Conservation (phyloP, 37 sponge, comb jelly and placozoan genomes). For the Eunapius fragilis region DNA sequence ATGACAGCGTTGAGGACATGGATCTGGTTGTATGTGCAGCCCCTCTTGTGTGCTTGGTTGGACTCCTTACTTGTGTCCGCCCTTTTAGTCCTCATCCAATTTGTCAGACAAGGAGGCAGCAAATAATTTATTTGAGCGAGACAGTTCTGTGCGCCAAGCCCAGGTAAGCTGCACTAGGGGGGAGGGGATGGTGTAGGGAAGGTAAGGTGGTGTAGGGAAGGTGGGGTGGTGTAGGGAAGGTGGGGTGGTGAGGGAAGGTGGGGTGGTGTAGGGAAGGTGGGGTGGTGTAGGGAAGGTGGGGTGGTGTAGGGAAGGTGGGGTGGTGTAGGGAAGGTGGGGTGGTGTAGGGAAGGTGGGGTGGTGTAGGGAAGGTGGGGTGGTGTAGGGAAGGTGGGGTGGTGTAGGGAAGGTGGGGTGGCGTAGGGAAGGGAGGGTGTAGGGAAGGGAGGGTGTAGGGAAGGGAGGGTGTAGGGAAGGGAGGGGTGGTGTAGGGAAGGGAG, state of each 20-base stretch:
- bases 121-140: conserved; percentile 37
- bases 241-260: too few species aligned
- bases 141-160: conserved; percentile 58
- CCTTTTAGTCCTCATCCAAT: not conserved
- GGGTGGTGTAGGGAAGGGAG: too few species aligned
- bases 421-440: too few species aligned
- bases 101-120: conserved; percentile 42
- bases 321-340: too few species aligned
- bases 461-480: too few species aligned
- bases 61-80: not conserved
- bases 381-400: not conserved
- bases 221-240: too few species aligned
- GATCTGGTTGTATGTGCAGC: not conserved
- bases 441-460: too few species aligned
- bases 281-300: too few species aligned
- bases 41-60: too few species aligned
- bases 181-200: not conserved
- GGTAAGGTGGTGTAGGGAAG: not conserved
- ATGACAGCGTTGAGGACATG: not conserved
- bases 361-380: not conserved
- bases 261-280: too few species aligned
- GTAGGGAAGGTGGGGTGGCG: not conserved
- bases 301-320: too few species aligned
- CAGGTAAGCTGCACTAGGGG: conserved; percentile 36
- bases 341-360: not conserved